Evolutionary conservation across 2,113 vertebrate genomes (phyloP).

Genomic region (Epinephelus fuscoguttatus): DNA sequence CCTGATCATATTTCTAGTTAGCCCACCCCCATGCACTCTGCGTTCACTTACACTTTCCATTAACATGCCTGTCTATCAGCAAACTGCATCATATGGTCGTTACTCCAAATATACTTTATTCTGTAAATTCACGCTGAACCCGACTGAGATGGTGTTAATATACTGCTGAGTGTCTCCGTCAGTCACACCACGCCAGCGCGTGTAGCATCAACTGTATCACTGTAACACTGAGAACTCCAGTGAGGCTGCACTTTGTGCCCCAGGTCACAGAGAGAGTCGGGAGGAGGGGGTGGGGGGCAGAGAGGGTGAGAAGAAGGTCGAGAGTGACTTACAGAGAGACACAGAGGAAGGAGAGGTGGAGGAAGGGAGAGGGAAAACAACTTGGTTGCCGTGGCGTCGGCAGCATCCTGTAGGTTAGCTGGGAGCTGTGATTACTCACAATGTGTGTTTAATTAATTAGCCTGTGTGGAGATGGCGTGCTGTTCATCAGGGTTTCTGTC

Average conservation of each 20-base stretch:
- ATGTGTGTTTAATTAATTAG: constrained; percentile 84
- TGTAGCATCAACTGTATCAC: constrained; percentile 28
- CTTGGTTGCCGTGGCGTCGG: constrained; percentile 77
- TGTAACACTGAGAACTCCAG: constrained; percentile 20
- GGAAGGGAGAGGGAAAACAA: constrained; percentile 60
- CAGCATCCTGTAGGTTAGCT: constrained; percentile 76
- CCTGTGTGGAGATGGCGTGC: constrained; percentile 65
- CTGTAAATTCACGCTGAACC: constrained; percentile 1
- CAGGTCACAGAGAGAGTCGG: constrained; percentile 33
- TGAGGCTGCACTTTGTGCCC: constrained; percentile 43
- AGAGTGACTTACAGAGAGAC: constrained; percentile 35
- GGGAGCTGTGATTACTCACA: constrained; percentile 75
- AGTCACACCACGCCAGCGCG: constrained; percentile 45
- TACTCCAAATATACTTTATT: not conserved
- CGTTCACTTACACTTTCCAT: no score
- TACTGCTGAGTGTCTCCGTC: constrained; percentile 12
- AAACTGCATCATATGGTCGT: not conserved
- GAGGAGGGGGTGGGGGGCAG: not conserved
- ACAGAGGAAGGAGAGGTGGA: constrained; percentile 13
- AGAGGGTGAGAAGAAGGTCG: constrained; percentile 29
- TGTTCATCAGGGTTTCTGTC: constrained; percentile 75
- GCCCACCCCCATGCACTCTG: no score
- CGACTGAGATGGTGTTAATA: constrained; percentile 35
- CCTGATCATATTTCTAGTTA: no score
- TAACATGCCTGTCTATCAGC: not conserved